Evolutionary conservation across 2,113 vertebrate genomes (phyloP).

Genomic region (Larimichthys polyactis): DNA sequence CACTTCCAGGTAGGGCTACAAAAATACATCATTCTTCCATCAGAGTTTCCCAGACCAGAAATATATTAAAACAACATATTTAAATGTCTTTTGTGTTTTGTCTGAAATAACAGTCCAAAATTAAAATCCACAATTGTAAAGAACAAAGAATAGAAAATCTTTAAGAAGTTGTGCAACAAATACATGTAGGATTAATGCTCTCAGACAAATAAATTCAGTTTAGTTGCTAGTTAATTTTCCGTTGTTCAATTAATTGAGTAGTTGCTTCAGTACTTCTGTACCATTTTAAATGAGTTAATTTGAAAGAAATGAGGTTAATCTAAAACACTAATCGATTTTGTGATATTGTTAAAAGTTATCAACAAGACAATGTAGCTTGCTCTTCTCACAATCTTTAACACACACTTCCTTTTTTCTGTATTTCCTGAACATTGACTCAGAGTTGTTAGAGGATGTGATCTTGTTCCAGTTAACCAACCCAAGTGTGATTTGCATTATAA

Average conservation of each 20-base stretch:
- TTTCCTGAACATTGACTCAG: neutral
- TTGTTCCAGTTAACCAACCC: neutral
- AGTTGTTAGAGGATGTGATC: neutral
- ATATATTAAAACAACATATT: too few relatives aligned
- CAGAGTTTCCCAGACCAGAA: neutral
- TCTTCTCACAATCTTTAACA: too few relatives aligned
- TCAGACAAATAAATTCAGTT: too few relatives aligned
- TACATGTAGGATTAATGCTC: too few relatives aligned
- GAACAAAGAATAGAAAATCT: neutral
- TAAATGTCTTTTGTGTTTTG: neutral
- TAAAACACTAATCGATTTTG: neutral
- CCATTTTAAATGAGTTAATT: neutral
- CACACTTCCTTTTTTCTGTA: neutral
- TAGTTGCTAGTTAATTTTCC: neutral
- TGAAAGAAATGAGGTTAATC: neutral
- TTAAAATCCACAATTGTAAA: neutral
- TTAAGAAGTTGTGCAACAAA: neutral
- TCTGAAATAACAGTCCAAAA: neutral
- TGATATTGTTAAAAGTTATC: neutral
- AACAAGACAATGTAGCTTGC: neutral
- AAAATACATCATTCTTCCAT: too few relatives aligned
- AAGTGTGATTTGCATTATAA: neutral
- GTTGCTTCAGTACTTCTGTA: neutral
- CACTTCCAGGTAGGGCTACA: too few relatives aligned
- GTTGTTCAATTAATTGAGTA: neutral